phyloP scores from a whole-genome alignment of 2,888 invertebrate species.

The Drosophila emarginata region DNA sequence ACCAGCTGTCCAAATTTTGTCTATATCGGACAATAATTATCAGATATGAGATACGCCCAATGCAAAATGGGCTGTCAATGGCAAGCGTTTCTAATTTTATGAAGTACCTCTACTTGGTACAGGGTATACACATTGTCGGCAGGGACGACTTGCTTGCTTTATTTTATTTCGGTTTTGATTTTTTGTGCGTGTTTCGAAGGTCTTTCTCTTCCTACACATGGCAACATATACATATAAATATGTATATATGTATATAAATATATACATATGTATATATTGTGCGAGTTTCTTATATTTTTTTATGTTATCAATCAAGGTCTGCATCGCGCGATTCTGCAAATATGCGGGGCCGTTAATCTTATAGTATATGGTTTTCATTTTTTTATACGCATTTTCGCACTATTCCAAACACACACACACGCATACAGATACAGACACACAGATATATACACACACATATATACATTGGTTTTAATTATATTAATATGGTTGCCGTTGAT shows the following conservation, averaged over 20 bases:
- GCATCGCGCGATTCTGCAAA: conserved; percentile 74
- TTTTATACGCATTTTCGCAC: conserved; percentile 17
- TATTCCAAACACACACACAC: conserved; percentile 3
- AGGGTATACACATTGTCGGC: neutral
- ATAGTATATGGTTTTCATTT: conserved; percentile 19
- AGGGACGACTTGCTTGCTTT: neutral
- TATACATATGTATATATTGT: conserved; percentile 25
- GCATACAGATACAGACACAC: neutral
- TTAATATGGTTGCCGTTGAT: conserved; percentile 4
- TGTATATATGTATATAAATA: neutral
- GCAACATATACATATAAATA: neutral
- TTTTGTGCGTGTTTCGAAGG: conserved; percentile 37
- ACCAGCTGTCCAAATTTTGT: too few species aligned
- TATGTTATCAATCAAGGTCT: conserved; percentile 72
- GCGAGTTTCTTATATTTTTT: neutral
- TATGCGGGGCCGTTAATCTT: conserved; percentile 58
- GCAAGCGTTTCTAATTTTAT: too few species aligned
- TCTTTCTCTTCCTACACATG: conserved; percentile 13
- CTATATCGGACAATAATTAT: too few species aligned
- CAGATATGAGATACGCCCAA: too few species aligned
- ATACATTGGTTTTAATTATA: neutral
- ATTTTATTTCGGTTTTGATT: neutral
- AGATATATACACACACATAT: neutral
- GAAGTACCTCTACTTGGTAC: too few species aligned
- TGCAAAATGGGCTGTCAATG: too few species aligned